Evolutionary conservation across 2,797 vertebrate species (phyloP), one percentile per base, ranked within the genome.

Genomic region (Amniataba percoides): DNA sequence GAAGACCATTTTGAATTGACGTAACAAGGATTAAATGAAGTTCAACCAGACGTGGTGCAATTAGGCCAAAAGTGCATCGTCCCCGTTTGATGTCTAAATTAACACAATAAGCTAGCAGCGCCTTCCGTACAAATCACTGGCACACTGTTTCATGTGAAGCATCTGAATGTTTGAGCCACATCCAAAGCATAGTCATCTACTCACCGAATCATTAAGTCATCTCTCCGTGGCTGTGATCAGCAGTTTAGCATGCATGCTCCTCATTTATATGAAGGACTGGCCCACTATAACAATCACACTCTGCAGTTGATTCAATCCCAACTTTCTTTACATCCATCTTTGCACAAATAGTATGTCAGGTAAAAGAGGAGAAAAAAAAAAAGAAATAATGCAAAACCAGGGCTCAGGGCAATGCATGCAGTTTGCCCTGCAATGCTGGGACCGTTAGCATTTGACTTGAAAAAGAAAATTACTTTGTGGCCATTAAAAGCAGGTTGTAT

Each of bases 331-430:
- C 63, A 59, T 56, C 55, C 74, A 49, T 81, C 55, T 83, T 81
- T 81, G 75, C 89, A 88, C 86, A 85, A 78, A 83, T 73, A 81
- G 75, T 88, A 83, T 77, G 79, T 90, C 87, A 82, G 87, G 83
- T 86, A 56, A 78, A 77, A 81, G 67, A 76, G 27, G 27, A 31
- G 27, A 31, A 31, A 31, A 74, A 80, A 43, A 66, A 61, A 66
- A 75, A 78, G 21, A 87, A 77, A 70, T 58, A 69, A 83, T 80
- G 80, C 83, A 88, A 84, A 88, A 79, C 78, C 85, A 77, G 81
- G 89, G 77, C 83, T 90, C 65, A 65, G 84, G 89, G 90, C 91
- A 90, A 88, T 83, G 93, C 93, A 94, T 94, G 94, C 87, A 87
- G 82, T 90, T 89, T 92, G 91, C 90, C 92, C 82, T 85, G 82